phyloP scores from a whole-genome alignment of 2,113 vertebrate genomes.

The Diphyllodes magnificus region DNA sequence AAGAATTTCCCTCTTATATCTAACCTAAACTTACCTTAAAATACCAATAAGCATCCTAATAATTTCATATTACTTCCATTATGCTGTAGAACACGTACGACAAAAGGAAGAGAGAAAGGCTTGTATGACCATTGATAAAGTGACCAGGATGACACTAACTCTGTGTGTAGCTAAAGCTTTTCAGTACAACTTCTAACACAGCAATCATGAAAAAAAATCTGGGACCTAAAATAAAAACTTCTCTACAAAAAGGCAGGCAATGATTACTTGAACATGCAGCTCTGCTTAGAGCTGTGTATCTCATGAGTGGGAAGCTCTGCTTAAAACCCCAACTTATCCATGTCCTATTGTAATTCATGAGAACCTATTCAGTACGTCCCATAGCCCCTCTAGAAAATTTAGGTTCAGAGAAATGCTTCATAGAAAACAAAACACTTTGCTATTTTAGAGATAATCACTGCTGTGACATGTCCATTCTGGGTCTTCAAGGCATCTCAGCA shows the following conservation, averaged over 20 bases:
- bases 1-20: neutral
- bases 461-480: neutral
- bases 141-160: neutral
- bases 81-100: fast-evolving
- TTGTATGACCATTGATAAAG: neutral
- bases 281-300: neutral
- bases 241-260: neutral
- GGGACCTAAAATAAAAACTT: neutral
- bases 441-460: neutral
- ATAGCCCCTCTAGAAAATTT: neutral
- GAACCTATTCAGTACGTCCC: neutral
- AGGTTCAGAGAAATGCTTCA: neutral
- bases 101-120: neutral
- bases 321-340: neutral
- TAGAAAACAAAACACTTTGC: neutral
- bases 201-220: neutral
- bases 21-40: neutral
- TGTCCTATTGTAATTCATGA: neutral
- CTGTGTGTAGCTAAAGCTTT: neutral
- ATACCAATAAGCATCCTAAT: neutral
- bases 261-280: neutral
- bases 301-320: neutral
- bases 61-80: neutral
- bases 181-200: neutral
- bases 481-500: neutral